These are phyloP conservation scores for Ataeniobius toweri DNA, from an alignment of 2,797 vertebrate species.

Conservation along the genomic window DNA sequence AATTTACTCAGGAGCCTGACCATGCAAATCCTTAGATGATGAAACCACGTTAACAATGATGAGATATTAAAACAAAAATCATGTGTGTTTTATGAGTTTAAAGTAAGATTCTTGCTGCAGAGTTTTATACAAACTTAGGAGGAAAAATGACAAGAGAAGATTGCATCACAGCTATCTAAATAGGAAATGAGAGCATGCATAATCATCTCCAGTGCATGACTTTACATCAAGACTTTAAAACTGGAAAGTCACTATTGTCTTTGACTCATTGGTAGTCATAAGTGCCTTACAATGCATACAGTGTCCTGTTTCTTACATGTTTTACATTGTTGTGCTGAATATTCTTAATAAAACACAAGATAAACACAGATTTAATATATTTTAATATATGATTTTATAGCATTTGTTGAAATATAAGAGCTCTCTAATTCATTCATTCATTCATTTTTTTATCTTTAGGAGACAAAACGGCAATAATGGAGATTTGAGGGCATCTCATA, in stretches of 20 bases:
- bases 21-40: not conserved
- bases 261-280: not conserved
- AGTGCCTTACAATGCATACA: not conserved
- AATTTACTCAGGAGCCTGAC: not conserved
- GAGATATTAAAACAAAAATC: not conserved
- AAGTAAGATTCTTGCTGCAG: not conserved
- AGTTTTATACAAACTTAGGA: not conserved
- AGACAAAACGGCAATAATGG: not conserved
- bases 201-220: not conserved
- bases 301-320: not conserved
- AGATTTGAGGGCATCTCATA: not conserved
- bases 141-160: not conserved
- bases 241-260: not conserved
- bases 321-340: not conserved
- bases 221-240: not conserved
- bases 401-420: not conserved
- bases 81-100: not conserved
- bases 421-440: not conserved
- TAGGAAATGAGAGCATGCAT: not conserved
- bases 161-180: not conserved
- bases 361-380: not conserved
- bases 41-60: not conserved
- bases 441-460: not conserved
- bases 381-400: not conserved
- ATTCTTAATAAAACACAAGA: not conserved